Evolutionary conservation across 2,797 vertebrate species (phyloP).

Genomic region (Microctenopoma stevenorrisi): DNA sequence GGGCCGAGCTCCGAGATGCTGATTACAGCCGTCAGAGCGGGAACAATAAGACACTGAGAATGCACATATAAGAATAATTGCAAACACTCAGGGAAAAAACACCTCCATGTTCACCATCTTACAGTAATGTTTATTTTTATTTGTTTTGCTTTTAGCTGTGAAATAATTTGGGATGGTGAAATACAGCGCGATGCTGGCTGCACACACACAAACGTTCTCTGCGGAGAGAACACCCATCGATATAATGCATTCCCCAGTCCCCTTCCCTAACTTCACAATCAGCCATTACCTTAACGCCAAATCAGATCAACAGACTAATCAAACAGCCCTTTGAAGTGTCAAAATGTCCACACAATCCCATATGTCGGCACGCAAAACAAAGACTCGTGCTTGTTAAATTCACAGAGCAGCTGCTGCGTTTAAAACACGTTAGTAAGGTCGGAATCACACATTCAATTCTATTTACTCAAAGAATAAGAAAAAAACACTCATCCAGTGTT

Average conservation of each 20-base stretch:
- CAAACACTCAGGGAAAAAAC: background rate
- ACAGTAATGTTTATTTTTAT: conserved; percentile 17
- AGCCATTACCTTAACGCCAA: no score
- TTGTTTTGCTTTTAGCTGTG: conserved; percentile 25
- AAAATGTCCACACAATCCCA: background rate
- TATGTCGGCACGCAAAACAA: conserved; percentile 4
- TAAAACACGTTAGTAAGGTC: conserved; percentile 1
- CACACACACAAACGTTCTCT: conserved; percentile 6
- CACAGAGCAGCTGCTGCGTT: conserved; percentile 30
- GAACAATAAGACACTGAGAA: conserved; percentile 17
- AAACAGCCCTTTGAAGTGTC: no score
- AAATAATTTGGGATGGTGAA: conserved; percentile 32
- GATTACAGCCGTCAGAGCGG: conserved; percentile 54
- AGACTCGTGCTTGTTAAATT: conserved; percentile 28
- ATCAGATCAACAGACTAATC: no score
- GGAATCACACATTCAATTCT: background rate
- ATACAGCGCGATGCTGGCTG: conserved; percentile 18
- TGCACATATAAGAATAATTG: conserved; percentile 26
- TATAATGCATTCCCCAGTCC: no score
- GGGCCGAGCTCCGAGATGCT: conserved; percentile 39
- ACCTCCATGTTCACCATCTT: background rate
- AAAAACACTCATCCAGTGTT: background rate
- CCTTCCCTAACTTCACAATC: no score
- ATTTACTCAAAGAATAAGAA: background rate
- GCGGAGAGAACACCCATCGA: no score